These are phyloP conservation scores for Salmo trutta DNA, from an alignment of 2,797 vertebrate genomes.

Conservation along the genomic window DNA sequence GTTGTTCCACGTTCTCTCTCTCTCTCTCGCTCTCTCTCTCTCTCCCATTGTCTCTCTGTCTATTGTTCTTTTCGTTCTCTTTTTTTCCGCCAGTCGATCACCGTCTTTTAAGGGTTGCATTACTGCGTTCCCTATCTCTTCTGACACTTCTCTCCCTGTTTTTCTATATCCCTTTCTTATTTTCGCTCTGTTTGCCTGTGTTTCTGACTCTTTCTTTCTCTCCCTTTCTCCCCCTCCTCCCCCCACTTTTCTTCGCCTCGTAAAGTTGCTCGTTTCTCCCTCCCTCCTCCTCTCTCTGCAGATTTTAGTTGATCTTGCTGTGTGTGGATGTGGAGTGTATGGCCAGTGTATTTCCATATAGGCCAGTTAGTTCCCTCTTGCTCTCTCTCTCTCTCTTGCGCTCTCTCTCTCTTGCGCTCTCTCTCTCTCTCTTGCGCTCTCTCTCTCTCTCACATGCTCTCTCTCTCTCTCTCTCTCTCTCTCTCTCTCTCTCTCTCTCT, in stretches of 20 bases:
- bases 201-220: constrained; percentile 4
- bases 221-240: not conserved
- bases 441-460: too few relatives aligned
- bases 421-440: too few relatives aligned
- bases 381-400: not conserved
- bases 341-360: constrained; percentile 48
- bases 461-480: too few relatives aligned
- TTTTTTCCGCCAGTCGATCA: not conserved
- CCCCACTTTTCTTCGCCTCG: not conserved
- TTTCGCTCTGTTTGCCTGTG: not conserved
- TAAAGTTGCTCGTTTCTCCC: not conserved
- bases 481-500: accelerated
- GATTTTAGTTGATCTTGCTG: constrained; percentile 21
- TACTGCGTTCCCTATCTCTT: not conserved
- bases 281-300: constrained; percentile 10
- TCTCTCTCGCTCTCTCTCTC: not conserved
- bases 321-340: constrained; percentile 42
- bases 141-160: not conserved
- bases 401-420: too few relatives aligned
- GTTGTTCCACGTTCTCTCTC: not conserved
- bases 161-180: not conserved
- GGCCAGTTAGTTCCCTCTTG: constrained; percentile 7
- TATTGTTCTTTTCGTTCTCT: constrained; percentile 18
- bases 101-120: not conserved
- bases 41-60: constrained; percentile 34